Percentiles rank a stretch among this genome's conserved stretches.
phyloP scores from a whole-genome alignment of 2,888 invertebrate species.

The Cotesia congregata region DNA sequence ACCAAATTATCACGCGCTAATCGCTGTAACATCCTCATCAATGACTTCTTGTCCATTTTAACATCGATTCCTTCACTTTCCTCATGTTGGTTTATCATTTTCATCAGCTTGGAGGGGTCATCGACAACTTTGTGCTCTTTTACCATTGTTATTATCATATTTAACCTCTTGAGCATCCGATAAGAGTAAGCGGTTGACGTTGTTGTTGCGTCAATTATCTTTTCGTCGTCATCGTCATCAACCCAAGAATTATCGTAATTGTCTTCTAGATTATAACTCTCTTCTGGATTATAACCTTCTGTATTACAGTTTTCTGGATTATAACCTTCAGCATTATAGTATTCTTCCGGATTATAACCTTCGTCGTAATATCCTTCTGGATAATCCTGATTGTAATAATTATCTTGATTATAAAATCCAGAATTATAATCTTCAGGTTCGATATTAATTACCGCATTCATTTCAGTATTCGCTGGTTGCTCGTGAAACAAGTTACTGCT shows the following conservation, averaged over 20 bases:
- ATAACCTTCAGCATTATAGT: background rate
- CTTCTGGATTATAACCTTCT: background rate
- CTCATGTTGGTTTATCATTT: conserved; percentile 73
- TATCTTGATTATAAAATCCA: background rate
- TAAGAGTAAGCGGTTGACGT: conserved; percentile 65
- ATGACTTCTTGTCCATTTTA: conserved; percentile 77
- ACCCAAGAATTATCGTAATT: conserved; percentile 43
- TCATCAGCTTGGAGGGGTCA: conserved; percentile 71
- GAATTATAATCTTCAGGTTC: background rate
- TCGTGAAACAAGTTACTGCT: background rate
- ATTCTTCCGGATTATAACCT: background rate
- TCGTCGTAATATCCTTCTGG: background rate
- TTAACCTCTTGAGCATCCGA: conserved; percentile 73
- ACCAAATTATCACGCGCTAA: conserved; percentile 75
- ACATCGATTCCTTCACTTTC: conserved; percentile 73
- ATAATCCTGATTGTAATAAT: background rate
- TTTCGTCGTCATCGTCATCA: conserved; percentile 57
- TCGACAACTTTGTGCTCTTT: conserved; percentile 75
- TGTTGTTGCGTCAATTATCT: conserved; percentile 51
- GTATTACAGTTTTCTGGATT: background rate
- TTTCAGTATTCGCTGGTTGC: background rate
- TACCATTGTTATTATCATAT: conserved; percentile 76
- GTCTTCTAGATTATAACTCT: background rate
- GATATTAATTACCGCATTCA: background rate
- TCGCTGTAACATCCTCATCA: conserved; percentile 74